Percentiles rank a stretch among this genome's conserved stretches.
Conservation (phyloP, 1,140 invertebrate species). For the Trichonephila inaurata region DNA sequence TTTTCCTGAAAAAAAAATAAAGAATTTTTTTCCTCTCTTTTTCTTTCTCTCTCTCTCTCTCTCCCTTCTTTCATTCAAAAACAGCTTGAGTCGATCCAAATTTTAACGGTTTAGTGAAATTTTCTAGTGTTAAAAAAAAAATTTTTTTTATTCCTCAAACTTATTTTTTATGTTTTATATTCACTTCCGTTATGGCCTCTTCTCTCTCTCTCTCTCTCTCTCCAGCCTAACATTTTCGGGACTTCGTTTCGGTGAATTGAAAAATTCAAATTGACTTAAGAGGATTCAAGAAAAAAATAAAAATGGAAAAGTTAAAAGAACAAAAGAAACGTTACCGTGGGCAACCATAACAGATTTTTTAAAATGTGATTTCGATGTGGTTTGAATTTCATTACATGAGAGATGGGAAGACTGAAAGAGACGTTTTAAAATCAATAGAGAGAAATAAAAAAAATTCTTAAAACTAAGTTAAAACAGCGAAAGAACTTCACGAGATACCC, state of each 20-base stretch:
- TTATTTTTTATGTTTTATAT: conserved; percentile 3
- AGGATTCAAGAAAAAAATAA: neutral
- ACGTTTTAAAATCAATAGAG: too few relatives aligned
- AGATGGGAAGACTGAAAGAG: too few relatives aligned
- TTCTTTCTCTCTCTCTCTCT: neutral
- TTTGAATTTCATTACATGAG: too few relatives aligned
- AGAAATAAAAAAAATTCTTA: too few relatives aligned
- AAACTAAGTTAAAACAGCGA: too few relatives aligned
- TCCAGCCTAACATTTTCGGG: neutral
- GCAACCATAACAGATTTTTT: neutral
- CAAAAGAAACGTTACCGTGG: neutral
- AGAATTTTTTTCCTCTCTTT: neutral
- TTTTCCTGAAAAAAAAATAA: neutral
- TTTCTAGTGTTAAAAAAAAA: conserved; percentile 32
- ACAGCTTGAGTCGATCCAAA: conserved; percentile 50
- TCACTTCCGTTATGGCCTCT: neutral
- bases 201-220: neutral
- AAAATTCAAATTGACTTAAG: conserved; percentile 52
- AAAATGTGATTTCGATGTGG: neutral
- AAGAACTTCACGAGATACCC: too few relatives aligned
- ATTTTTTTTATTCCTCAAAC: neutral
- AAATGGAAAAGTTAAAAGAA: neutral
- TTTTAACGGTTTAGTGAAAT: conserved; percentile 20
- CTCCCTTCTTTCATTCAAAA: neutral
- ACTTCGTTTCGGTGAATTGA: neutral